A percentile compares a stretch with the other conserved stretches of the same genome.
These are phyloP conservation scores for Pocillopora verrucosa DNA, from an alignment of 64 coral and sea anemone species.

Conservation along the genomic window DNA sequence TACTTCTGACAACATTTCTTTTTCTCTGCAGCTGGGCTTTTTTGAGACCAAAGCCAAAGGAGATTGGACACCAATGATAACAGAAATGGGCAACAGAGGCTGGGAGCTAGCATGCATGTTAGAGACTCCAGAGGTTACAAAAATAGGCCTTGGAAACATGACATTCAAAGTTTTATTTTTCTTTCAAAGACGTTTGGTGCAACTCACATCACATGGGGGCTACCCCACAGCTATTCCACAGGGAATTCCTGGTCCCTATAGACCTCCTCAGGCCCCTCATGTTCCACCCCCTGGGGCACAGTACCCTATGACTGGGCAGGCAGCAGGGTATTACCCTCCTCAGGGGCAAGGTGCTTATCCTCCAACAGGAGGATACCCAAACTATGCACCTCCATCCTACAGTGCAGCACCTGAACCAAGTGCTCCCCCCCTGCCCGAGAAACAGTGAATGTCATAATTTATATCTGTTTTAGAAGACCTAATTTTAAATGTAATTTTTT, in stretches of 20 bases:
- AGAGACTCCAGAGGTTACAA: slow-evolving; percentile 89
- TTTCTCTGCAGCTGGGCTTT: slow-evolving; percentile 71
- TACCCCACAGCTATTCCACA: slow-evolving; percentile 51
- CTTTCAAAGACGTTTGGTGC: slow-evolving; percentile 86
- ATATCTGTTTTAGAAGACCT: no score
- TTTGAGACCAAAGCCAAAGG: slow-evolving; percentile 95
- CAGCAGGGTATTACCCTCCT: slow-evolving; percentile 18
- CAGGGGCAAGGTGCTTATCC: slow-evolving; percentile 19
- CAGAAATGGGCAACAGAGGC: slow-evolving; percentile 93
- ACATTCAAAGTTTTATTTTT: slow-evolving; percentile 96
- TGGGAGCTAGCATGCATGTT: slow-evolving; percentile 98
- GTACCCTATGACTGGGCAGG: slow-evolving; percentile 31
- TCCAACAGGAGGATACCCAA: slow-evolving; percentile 13
- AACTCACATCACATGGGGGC: slow-evolving; percentile 2
- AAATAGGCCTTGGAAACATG: slow-evolving; percentile 83
- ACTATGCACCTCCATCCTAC: slow-evolving; percentile 57
- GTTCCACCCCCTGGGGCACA: slow-evolving; percentile 36
- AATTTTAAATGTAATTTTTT: no score
- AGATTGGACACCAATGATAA: slow-evolving; percentile 98
- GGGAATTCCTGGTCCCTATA: slow-evolving; percentile 45
- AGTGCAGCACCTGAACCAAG: slow-evolving; percentile 40
- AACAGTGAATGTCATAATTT: neutral
- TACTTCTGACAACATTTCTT: neutral
- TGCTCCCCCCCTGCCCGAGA: slow-evolving; percentile 48
- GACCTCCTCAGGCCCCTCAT: neutral